These are phyloP conservation scores for Thalassarche chlororhynchos DNA, from an alignment of 2,113 vertebrate species.

Conservation along the genomic window DNA sequence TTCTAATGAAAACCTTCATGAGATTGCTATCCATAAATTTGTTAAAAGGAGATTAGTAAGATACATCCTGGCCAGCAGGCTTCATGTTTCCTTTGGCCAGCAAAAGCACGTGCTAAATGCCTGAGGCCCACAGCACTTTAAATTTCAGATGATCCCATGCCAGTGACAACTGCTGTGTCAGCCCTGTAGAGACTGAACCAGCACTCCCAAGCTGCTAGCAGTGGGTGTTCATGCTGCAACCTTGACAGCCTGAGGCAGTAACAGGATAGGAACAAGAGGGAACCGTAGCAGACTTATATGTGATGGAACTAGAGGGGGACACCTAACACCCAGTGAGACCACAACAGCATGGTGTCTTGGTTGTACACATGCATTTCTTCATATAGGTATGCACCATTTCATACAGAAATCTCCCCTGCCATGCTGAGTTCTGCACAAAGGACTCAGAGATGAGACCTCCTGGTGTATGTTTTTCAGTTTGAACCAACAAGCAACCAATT, in stretches of 20 bases:
- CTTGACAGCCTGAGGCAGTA: not conserved
- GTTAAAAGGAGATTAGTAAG: not conserved
- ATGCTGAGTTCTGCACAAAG: not conserved
- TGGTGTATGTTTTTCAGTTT: not conserved
- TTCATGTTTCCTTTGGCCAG: not conserved
- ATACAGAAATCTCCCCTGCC: not conserved
- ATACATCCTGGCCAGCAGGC: not conserved
- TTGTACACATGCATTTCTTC: not conserved
- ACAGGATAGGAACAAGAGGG: not conserved
- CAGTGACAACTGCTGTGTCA: not conserved
- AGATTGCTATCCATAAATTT: not conserved
- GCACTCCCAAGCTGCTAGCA: not conserved
- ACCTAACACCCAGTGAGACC: not conserved
- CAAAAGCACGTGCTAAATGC: not conserved
- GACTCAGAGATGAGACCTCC: not conserved
- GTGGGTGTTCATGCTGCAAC: not conserved
- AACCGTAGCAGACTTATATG: not conserved
- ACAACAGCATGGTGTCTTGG: not conserved
- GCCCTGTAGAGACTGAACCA: not conserved
- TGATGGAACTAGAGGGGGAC: not conserved
- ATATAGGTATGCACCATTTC: not conserved
- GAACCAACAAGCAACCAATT: not conserved
- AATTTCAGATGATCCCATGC: not conserved
- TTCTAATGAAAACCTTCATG: not conserved
- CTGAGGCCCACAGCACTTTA: not conserved